phyloP scores from a whole-genome alignment of 1,140 invertebrate genomes.

The Daktulosphaira vitifoliae region DNA sequence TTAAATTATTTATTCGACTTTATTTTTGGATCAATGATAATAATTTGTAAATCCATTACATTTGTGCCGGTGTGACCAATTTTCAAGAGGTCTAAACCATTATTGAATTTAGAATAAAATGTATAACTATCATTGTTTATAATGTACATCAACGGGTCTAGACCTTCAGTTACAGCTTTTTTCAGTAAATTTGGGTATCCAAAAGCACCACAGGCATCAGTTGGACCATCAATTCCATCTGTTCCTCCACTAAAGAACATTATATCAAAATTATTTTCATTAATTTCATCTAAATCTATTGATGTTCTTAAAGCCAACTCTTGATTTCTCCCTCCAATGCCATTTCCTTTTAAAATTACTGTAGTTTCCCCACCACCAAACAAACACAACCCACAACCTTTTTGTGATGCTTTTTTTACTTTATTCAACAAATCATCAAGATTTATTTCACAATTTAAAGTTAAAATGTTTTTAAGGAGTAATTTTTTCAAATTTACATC shows the following conservation, averaged over 20 bases:
- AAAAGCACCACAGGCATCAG: conserved; percentile 83
- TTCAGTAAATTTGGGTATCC: conserved; percentile 47
- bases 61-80: conserved; percentile 95
- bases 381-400: conserved; percentile 50
- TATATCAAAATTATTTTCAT: conserved; percentile 47
- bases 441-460: not conserved
- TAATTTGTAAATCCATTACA: conserved; percentile 92
- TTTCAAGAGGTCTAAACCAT: conserved; percentile 63
- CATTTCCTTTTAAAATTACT: conserved; percentile 66
- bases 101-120: conserved; percentile 62
- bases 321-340: conserved; percentile 87
- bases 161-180: conserved; percentile 37
- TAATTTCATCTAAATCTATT: conserved; percentile 42
- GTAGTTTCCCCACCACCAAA: conserved; percentile 85
- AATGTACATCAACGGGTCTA: conserved; percentile 50
- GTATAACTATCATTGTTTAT: conserved; percentile 78
- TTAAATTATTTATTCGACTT: too few relatives aligned
- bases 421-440: not conserved
- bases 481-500: not conserved
- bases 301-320: conserved; percentile 75
- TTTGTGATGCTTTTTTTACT: not conserved
- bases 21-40: conserved; percentile 50
- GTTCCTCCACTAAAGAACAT: conserved; percentile 78
- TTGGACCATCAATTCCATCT: conserved; percentile 97
- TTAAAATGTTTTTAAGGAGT: not conserved